Percentiles rank a stretch among this genome's conserved stretches.
Evolutionary conservation across 2,888 invertebrate genomes (phyloP).

Genomic region (Acleris sparsana): DNA sequence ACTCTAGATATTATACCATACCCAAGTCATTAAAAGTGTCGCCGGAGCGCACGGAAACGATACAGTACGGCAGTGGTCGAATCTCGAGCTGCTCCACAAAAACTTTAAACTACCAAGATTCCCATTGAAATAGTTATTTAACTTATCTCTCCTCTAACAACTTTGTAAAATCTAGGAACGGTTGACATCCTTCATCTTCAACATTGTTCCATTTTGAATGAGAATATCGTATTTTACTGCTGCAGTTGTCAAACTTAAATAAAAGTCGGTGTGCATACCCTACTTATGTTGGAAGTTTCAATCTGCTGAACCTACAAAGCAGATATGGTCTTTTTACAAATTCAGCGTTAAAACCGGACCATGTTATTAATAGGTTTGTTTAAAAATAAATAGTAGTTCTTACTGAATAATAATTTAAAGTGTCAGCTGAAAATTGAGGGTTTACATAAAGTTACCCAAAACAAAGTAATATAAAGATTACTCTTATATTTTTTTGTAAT

Average conservation of each 20-base stretch:
- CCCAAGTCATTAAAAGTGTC: slow-evolving; percentile 76
- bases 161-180: slow-evolving; percentile 61
- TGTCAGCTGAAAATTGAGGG: no score
- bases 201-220: neutral
- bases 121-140: slow-evolving; percentile 68
- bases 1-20: slow-evolving; percentile 11
- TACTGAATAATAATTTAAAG: no score
- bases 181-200: slow-evolving; percentile 39
- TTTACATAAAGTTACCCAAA: no score
- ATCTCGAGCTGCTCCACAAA: slow-evolving; percentile 66
- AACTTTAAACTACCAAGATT: slow-evolving; percentile 72
- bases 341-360: no score
- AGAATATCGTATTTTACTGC: neutral
- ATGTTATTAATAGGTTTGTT: no score
- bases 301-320: no score
- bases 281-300: no score
- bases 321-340: no score
- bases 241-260: neutral
- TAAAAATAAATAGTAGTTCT: no score
- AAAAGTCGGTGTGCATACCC: no score
- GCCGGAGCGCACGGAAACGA: slow-evolving; percentile 70
- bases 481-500: no score
- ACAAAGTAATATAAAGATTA: no score
- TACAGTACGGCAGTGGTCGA: slow-evolving; percentile 75
- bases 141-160: slow-evolving; percentile 67